Evolutionary conservation across 2,113 vertebrate species (phyloP).

Genomic region (Chunga burmeisteri): DNA sequence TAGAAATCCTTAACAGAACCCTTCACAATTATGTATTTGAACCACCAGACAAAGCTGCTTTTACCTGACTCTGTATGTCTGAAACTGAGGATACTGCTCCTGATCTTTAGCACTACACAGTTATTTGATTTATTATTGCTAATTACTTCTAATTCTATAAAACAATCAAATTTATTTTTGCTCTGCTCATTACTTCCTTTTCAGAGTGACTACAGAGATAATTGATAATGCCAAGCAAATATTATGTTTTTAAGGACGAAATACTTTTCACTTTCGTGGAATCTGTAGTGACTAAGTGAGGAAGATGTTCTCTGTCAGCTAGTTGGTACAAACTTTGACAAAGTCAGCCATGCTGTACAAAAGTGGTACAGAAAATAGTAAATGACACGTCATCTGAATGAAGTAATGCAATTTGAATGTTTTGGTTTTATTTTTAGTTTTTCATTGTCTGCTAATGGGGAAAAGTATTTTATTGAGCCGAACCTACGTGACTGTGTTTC

Average conservation of each 20-base stretch:
- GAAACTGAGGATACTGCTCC: background rate
- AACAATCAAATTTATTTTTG: slow-evolving; percentile 53
- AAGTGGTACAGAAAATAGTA: background rate
- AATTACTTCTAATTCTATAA: background rate
- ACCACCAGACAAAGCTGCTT: background rate
- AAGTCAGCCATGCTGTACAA: background rate
- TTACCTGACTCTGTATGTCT: background rate
- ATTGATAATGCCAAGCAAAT: slow-evolving; percentile 84
- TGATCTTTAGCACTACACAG: background rate
- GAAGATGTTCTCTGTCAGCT: background rate
- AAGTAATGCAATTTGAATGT: background rate
- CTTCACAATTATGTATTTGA: background rate
- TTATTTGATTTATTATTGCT: background rate
- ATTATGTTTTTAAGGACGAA: background rate
- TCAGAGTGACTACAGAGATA: slow-evolving; percentile 83
- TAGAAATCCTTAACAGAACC: background rate
- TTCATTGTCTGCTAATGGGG: background rate
- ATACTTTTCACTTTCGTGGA: background rate
- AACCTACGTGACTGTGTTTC: background rate
- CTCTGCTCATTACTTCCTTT: slow-evolving; percentile 83
- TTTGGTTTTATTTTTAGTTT: background rate
- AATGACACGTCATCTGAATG: background rate
- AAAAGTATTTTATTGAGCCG: background rate
- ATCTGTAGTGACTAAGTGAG: background rate
- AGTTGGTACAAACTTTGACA: background rate